A percentile compares a stretch with the other conserved stretches of the same genome.
phyloP scores from a whole-genome alignment of 1,140 invertebrate species.

The Pseudoatta argentina region DNA sequence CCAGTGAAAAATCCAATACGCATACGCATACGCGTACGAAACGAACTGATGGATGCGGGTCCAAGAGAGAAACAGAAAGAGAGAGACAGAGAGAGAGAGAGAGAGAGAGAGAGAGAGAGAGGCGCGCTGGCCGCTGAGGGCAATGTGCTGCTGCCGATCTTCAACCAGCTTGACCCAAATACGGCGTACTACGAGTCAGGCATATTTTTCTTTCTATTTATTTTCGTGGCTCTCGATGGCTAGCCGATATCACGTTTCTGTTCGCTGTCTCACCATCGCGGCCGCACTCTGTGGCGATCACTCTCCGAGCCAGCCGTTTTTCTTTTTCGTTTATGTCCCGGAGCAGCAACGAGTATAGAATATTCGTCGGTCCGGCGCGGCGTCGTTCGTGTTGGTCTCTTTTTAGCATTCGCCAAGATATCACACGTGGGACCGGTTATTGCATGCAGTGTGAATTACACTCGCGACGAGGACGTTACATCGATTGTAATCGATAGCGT shows the following conservation, averaged over 20 bases:
- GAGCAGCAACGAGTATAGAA: constrained; percentile 26
- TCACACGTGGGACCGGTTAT: constrained; percentile 68
- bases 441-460: constrained; percentile 71
- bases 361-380: constrained; percentile 30
- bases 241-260: constrained; percentile 60
- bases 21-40: constrained; percentile 6
- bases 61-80: background rate
- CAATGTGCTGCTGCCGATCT: constrained; percentile 42
- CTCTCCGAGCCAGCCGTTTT: constrained; percentile 9
- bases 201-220: constrained; percentile 71
- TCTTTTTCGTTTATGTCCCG: background rate
- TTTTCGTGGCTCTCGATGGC: constrained; percentile 55
- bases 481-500: constrained; percentile 77
- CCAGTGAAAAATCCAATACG: constrained; percentile 65
- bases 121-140: background rate
- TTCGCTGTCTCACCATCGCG: constrained; percentile 16
- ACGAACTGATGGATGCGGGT: constrained; percentile 15
- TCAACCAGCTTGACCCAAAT: constrained; percentile 69
- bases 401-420: constrained; percentile 67
- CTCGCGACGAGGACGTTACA: constrained; percentile 28
- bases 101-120: background rate
- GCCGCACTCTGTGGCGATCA: constrained; percentile 21
- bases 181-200: constrained; percentile 32
- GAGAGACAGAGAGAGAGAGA: background rate
- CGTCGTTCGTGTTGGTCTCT: constrained; percentile 3